These are phyloP conservation scores for Sminthurides aquaticus DNA, from an alignment of 2,888 invertebrate species.

Conservation along the genomic window DNA sequence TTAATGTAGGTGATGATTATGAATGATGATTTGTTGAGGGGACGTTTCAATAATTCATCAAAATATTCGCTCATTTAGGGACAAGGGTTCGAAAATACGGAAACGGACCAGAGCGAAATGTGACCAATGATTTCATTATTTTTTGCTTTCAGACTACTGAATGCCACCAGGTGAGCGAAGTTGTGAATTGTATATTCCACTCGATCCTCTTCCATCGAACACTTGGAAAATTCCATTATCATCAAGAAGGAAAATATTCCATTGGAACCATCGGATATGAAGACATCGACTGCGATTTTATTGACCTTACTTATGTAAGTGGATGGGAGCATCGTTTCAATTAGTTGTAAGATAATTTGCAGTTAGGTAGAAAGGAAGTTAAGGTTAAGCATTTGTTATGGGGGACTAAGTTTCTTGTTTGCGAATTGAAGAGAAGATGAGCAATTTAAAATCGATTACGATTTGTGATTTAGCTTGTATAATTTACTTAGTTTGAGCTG, in stretches of 20 bases:
- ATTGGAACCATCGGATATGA: conserved; percentile 92
- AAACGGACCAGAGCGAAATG: no score
- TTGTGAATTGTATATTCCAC: conserved; percentile 83
- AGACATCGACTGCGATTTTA: conserved; percentile 95
- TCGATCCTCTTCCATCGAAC: conserved; percentile 84
- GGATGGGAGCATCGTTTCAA: no score
- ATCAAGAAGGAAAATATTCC: conserved; percentile 87
- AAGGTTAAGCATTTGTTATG: conserved; percentile 9
- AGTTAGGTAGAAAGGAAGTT: no score
- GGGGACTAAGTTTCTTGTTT: background rate
- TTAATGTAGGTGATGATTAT: no score
- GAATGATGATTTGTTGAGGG: no score
- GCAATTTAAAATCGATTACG: background rate
- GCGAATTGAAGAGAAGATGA: background rate
- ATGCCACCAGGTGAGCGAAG: conserved; percentile 85
- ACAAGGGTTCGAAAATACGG: no score
- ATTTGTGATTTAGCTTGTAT: background rate
- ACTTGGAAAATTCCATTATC: conserved; percentile 87
- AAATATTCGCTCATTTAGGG: no score
- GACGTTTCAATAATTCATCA: no score
- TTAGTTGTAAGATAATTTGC: no score
- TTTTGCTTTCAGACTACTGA: conserved; percentile 55
- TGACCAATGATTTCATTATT: no score
- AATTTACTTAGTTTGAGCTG: no score
- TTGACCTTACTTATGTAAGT: conserved; percentile 89